Conservation (phyloP, 1,140 invertebrate species). For the Drosophila leontia region DNA sequence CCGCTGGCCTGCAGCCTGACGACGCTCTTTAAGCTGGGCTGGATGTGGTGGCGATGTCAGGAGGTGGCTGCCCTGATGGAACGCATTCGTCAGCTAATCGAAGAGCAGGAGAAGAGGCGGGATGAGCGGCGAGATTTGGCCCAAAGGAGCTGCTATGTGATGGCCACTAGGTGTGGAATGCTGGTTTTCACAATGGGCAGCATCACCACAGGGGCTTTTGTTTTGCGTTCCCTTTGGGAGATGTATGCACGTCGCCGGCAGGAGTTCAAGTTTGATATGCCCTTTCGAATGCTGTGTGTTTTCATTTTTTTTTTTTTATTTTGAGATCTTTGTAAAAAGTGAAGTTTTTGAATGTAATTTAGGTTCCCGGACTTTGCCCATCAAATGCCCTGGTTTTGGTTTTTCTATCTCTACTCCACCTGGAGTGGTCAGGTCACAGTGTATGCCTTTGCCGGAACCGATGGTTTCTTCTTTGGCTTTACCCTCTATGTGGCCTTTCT, state of each 20-base stretch:
- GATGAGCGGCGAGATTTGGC: background rate
- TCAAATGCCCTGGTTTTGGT: conserved; percentile 54
- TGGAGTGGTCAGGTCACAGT: conserved; percentile 70
- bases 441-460: conserved; percentile 62
- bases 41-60: conserved; percentile 58
- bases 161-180: conserved; percentile 54
- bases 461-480: conserved; percentile 69
- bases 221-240: conserved; percentile 64
- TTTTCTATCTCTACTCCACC: conserved; percentile 62
- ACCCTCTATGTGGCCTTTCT: conserved; percentile 62
- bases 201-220: conserved; percentile 56
- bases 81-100: conserved; percentile 48
- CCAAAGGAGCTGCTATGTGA: conserved; percentile 29
- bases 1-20: conserved; percentile 64
- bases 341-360: background rate
- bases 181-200: conserved; percentile 59
- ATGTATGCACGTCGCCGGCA: conserved; percentile 38
- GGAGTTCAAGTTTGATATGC: conserved; percentile 67
- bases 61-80: conserved; percentile 46
- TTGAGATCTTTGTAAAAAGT: background rate
- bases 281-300: conserved; percentile 63
- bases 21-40: conserved; percentile 61
- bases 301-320: background rate
- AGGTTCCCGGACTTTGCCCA: conserved; percentile 56
- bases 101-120: conserved; percentile 11